phyloP scores from a whole-genome alignment of 2,888 invertebrate genomes.

The Nesidiocoris tenuis region DNA sequence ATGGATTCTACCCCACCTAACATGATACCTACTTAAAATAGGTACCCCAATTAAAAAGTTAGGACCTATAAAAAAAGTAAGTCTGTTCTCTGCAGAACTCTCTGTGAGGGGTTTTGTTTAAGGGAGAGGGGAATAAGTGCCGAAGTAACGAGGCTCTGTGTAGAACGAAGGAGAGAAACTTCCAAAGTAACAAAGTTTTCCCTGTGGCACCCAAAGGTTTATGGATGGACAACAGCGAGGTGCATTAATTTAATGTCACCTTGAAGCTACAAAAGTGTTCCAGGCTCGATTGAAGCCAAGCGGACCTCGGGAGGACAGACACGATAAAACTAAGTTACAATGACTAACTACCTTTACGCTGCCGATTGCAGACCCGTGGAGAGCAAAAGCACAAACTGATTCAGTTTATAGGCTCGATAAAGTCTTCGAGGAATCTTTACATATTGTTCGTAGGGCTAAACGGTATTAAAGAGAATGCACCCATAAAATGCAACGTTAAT shows the following conservation, averaged over 20 bases:
- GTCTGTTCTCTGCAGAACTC: not conserved
- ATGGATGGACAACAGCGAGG: not conserved
- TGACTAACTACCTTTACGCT: too few relatives aligned
- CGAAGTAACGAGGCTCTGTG: not conserved
- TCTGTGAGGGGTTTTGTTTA: too few relatives aligned
- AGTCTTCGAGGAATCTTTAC: too few relatives aligned
- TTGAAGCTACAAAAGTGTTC: not conserved
- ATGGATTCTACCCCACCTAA: not conserved
- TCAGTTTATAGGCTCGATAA: too few relatives aligned
- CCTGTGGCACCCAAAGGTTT: not conserved
- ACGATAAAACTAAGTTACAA: not conserved
- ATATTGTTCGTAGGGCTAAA: too few relatives aligned
- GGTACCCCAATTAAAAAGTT: not conserved
- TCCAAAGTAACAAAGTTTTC: not conserved
- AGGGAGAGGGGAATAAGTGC: not conserved
- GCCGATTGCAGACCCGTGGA: too few relatives aligned
- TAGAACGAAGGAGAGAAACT: not conserved
- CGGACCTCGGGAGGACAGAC: not conserved
- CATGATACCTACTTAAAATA: not conserved
- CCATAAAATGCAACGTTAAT: too few relatives aligned
- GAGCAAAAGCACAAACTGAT: too few relatives aligned
- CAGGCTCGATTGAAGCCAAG: not conserved
- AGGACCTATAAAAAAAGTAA: not conserved
- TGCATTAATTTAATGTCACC: not conserved
- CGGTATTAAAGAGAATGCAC: too few relatives aligned